Conservation (phyloP, 2,113 vertebrate genomes). For the Prunella himalayana region DNA sequence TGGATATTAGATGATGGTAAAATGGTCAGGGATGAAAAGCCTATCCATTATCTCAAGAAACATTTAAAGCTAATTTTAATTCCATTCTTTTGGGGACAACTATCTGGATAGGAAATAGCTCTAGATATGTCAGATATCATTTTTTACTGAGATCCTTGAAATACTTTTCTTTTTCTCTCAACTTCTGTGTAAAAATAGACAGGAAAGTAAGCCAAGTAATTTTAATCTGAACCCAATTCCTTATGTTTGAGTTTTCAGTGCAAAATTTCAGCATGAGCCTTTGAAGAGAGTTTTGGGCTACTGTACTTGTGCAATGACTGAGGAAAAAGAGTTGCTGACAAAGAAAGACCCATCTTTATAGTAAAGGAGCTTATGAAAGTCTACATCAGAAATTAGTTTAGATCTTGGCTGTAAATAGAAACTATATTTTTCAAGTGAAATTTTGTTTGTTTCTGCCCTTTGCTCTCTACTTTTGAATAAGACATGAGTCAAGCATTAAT, state of each 20-base stretch:
- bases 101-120: constrained; percentile 21
- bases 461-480: neutral
- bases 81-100: neutral
- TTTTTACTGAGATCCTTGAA: neutral
- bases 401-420: neutral
- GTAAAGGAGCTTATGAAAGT: neutral
- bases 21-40: neutral
- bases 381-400: neutral
- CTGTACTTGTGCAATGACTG: neutral
- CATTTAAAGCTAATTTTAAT: neutral
- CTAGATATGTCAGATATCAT: neutral
- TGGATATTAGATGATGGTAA: neutral
- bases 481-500: neutral
- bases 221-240: neutral
- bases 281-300: neutral
- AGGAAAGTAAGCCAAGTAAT: neutral
- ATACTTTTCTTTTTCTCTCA: neutral
- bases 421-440: neutral
- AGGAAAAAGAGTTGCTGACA: neutral
- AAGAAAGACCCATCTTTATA: neutral
- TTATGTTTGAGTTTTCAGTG: neutral
- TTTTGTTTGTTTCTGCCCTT: neutral
- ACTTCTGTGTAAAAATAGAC: neutral
- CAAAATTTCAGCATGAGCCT: neutral
- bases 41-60: neutral